Base-by-base conservation (phyloP, 2,888 invertebrate genomes). In the Drosophila cognata region DNA sequence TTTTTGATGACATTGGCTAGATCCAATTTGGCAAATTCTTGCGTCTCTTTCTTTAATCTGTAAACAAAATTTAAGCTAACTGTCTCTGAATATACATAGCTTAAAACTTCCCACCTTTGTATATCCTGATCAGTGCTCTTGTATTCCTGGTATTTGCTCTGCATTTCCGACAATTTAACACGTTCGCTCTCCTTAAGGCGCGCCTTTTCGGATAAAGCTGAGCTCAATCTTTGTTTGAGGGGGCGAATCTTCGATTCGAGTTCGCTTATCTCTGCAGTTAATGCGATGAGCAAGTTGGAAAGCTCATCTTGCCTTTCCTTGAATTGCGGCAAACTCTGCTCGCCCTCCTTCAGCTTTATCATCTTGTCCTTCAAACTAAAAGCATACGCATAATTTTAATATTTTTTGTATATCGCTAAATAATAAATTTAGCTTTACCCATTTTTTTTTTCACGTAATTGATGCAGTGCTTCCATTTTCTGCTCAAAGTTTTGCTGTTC, bases 331-430 rank as follows among this genome's bases (percentile, higher is more conserved):
- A 93, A 71, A 5, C 91, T 92, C 79, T 95, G 95, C 72, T 94
- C 92, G 31, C 93, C 93, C 84, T 95, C 95, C 88, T 96, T 95
- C 31, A 96, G 93, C 88, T 95, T 94, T n/a, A 97, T 94, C 87
- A 96, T 94, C 81, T 96, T 94, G 79, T 96, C 96, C 71, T 95
- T 95, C 4, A 96, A 93, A 21, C 93, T 93, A 38, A 10, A 28
- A 5, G 13, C 16, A 35, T 31, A 63, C 5, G 5, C 0, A 0
- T 1, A 25, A 35, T 46, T 41, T 50, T 28, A 21, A 16, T 48
- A 41, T 28, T 4, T 1, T 4, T 1, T 0, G 0, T 16, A 10
- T 28, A 13, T 38, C 13, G 28, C n/a, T 8, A 29, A 38, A 21
- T 7, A n/a, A 11, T 16, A 1, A 6, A 25, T 7, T 0, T 0